phyloP scores from a whole-genome alignment of 1,140 invertebrate genomes.

The Triops longicaudatus region DNA sequence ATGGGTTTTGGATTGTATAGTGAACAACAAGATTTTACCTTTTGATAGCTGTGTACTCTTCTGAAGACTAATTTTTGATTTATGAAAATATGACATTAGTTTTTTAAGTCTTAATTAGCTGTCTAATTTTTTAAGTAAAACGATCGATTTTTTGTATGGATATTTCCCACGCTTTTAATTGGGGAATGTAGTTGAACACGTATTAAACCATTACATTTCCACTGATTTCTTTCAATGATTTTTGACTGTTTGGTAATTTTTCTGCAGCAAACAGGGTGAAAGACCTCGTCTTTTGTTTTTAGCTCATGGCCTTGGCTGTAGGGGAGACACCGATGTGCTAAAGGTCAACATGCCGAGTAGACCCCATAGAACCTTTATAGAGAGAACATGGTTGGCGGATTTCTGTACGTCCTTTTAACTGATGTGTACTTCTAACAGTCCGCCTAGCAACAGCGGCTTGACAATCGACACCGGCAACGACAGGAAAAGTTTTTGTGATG shows the following conservation, averaged over 20 bases:
- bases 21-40: slow-evolving; percentile 18
- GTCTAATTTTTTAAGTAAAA: too few relatives aligned
- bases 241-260: neutral
- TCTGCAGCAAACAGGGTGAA: neutral
- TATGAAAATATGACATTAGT: too few relatives aligned
- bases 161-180: too few relatives aligned
- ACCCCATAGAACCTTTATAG: neutral
- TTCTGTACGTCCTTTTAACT: neutral
- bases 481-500: neutral
- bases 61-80: too few relatives aligned
- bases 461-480: neutral
- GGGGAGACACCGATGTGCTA: neutral
- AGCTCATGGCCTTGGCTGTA: slow-evolving; percentile 5
- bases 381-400: neutral
- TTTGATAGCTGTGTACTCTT: neutral
- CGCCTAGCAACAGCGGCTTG: neutral
- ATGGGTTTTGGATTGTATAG: slow-evolving; percentile 29
- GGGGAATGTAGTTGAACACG: too few relatives aligned
- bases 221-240: too few relatives aligned
- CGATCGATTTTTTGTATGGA: too few relatives aligned
- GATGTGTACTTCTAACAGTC: neutral
- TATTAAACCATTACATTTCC: too few relatives aligned
- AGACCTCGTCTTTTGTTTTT: neutral
- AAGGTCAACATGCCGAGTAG: neutral
- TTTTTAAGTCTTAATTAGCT: too few relatives aligned